These are phyloP conservation scores for Agapornis roseicollis DNA, from an alignment of 2,113 vertebrate species.

Conservation along the genomic window DNA sequence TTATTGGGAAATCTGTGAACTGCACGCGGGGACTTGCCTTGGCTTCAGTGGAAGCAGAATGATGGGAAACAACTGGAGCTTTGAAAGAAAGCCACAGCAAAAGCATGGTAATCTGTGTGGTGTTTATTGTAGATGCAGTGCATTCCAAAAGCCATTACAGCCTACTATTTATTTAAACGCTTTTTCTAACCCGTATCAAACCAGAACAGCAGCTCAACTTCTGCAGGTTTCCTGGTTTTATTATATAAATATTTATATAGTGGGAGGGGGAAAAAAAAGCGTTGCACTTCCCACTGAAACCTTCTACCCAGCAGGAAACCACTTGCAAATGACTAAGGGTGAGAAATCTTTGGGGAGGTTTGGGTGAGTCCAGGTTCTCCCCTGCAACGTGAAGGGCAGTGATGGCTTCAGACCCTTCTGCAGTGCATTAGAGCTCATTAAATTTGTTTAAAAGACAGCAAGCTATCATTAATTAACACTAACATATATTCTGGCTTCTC, in stretches of 20 bases:
- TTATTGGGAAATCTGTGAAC: neutral
- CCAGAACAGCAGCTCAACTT: neutral
- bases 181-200: conserved; percentile 19
- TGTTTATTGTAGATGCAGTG: conserved; percentile 61
- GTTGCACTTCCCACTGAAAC: neutral
- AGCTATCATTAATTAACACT: neutral
- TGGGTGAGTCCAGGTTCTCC: neutral
- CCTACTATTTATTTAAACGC: neutral
- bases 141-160: conserved; percentile 3
- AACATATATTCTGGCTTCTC: neutral
- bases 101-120: neutral
- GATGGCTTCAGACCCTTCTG: neutral
- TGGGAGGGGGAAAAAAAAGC: neutral
- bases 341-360: neutral
- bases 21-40: neutral
- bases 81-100: conserved; percentile 41
- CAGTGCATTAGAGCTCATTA: neutral
- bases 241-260: conserved; percentile 18
- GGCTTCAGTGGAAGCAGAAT: neutral
- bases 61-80: neutral
- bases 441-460: neutral
- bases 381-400: neutral
- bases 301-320: neutral
- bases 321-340: neutral
- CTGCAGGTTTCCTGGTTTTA: neutral